phyloP scores from a whole-genome alignment of 2,888 invertebrate species.

The Polydrusus tereticollis region DNA sequence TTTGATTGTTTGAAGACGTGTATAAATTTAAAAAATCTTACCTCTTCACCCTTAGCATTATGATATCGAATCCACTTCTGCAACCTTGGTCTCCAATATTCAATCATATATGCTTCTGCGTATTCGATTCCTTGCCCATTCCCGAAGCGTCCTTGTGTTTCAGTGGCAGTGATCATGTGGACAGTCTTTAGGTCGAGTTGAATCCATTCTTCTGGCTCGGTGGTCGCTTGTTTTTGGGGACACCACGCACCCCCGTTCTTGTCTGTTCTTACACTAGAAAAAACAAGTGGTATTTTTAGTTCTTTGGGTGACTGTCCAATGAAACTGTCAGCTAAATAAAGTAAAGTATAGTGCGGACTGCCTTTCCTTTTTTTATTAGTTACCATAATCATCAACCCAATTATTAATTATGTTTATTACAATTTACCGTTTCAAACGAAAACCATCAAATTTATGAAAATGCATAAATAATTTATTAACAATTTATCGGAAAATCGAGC shows the following conservation, averaged over 20 bases:
- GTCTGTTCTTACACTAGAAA: constrained; percentile 84
- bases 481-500: constrained; percentile 15
- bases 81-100: constrained; percentile 86
- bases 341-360: too few relatives aligned
- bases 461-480: constrained; percentile 22
- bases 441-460: not conserved
- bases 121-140: constrained; percentile 92
- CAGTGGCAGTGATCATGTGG: constrained; percentile 87
- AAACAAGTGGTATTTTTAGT: not conserved
- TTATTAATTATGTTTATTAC: constrained; percentile 15
- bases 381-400: not conserved
- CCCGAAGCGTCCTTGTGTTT: constrained; percentile 91
- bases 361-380: too few relatives aligned
- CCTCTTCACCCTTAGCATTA: constrained; percentile 83
- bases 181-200: constrained; percentile 84
- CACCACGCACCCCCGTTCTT: constrained; percentile 94
- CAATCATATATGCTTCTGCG: constrained; percentile 86
- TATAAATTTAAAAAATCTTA: constrained; percentile 64
- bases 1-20: too few relatives aligned
- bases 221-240: constrained; percentile 85
- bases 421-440: not conserved
- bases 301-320: too few relatives aligned
- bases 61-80: constrained; percentile 88
- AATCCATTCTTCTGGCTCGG: constrained; percentile 82
- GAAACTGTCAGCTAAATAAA: too few relatives aligned